phyloP scores from a whole-genome alignment of 2,113 vertebrate species.

The Circaetus gallicus region DNA sequence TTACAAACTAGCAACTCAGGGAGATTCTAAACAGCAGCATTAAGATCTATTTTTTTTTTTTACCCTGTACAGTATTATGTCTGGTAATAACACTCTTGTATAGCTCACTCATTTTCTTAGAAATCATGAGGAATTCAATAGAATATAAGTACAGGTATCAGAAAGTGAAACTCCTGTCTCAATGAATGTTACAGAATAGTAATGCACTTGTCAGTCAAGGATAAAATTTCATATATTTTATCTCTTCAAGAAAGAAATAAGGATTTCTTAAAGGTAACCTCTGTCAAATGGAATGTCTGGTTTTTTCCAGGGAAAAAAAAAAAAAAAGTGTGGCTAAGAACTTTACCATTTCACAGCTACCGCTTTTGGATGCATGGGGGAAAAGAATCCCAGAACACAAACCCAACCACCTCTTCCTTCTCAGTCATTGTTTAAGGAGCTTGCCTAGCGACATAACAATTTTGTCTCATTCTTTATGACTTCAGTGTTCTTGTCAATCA shows the following conservation, averaged over 20 bases:
- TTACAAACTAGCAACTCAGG: neutral
- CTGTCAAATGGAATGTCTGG: neutral
- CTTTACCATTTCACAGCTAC: neutral
- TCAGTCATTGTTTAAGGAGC: neutral
- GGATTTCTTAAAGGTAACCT: neutral
- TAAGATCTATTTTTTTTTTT: neutral
- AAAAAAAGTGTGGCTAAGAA: neutral
- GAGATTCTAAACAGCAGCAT: neutral
- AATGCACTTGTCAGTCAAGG: neutral
- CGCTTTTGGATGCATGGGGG: neutral
- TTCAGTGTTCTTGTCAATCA: conserved; percentile 24
- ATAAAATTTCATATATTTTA: neutral
- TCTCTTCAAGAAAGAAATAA: neutral
- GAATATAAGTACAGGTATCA: neutral
- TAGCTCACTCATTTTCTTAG: neutral
- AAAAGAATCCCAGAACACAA: neutral
- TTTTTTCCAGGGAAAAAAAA: neutral
- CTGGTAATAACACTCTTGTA: neutral
- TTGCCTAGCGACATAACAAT: neutral
- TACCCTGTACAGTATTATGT: neutral
- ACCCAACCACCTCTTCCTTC: neutral
- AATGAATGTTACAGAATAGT: neutral
- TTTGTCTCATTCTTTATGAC: neutral
- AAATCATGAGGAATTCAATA: neutral
- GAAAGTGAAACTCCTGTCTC: neutral